Evolutionary conservation across 2,797 vertebrate genomes (phyloP), one percentile per base, ranked within the genome.

Genomic region (Merluccius polli): DNA sequence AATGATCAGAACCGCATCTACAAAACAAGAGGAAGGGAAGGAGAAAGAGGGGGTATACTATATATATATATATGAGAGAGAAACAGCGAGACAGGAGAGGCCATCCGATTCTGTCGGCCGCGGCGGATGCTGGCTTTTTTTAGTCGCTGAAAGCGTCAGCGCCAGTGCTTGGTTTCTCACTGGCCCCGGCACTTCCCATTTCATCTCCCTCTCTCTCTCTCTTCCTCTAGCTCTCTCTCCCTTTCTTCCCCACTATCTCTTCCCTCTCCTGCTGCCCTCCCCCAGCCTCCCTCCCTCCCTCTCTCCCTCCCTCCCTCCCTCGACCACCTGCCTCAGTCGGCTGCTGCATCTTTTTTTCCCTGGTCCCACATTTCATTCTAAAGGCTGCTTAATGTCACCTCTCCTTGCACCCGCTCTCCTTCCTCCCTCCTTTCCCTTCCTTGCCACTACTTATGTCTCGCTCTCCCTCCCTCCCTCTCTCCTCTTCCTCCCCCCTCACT

Each of bases 401-500:
- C 0, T 15, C 9, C 32, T 4, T 69, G 6, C 7, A 1, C 48
- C 48, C 48, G 8, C 48, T 59, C 48, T 59, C 48, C n/a, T 15
- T 15, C 44, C 18, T 79, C 52, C 31, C n/a, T 7, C 31, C 33
- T n/a, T 77, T 76, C 73, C 81, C 44, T 44, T 72, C 75, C 0
- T 0, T 48, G 74, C 11, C 1, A 74, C 75, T 84, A 78, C 82
- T 85, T 85, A 82, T 5, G 80, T 84, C 77, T 70, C 74, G 73
- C 10, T 1, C 68, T 2, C 4, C 77, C 73, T 78, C 80, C 77
- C 52, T 32, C 3, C 52, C 74, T 67, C 29, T 82, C 72, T 11
- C 30, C 80, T 83, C 70, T 67, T 75, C 76, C 69, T 44, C 70
- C 18, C 10, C 33, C n/a, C 33, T 71, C 33, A 24, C 35, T 71